Evolutionary conservation across 2,888 invertebrate genomes (phyloP), one percentile per base, ranked within the genome.

Genomic region (Mythimna pallens): DNA sequence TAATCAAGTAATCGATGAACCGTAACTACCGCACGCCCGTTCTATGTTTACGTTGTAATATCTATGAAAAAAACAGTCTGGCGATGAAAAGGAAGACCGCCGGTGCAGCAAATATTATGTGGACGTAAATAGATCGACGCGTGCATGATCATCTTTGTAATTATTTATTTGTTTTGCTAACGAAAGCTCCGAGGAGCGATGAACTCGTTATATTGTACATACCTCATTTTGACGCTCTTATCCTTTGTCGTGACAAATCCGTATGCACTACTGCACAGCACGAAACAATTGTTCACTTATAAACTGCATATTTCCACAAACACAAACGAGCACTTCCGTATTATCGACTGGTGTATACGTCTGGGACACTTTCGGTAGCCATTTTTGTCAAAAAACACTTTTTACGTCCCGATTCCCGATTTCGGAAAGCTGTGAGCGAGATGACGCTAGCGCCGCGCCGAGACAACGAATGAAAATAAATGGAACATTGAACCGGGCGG

Each of bases 151-250:
- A 86, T 88, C 86, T 81, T 80, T 86, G 87, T 92, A 92, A 94
- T 93, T 94, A 95, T 95, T 95, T 95, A 95, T 95, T 95, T 94
- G 94, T 96, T 95, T 95, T 95, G 93, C 91, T 93, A 92, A 93
- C 89, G 88, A 94, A 94, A 94, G 93, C 92, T 93, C 91, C 80
- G 78, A 90, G 86, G 93, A 91, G 89, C 93, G 94, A 94, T 94
- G 93, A 94, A 94, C 93, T 91, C 92, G 85, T 36, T 70, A 76
- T 84, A 83, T 59, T 30, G 68, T 80, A 94, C 96, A 84, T 94
- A 96, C 96, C 96, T 96, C 96, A 96, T 96, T 94, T 95, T 95
- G 94, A 92, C 86, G 92, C 90, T 92, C 84, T 91, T 92, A 91
- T 94, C 94, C 94, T 95, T 94, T 95, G 94, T 95, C 91, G 94